Evolutionary conservation across 2,888 invertebrate species (phyloP).

Genomic region (Nysson spinosus): DNA sequence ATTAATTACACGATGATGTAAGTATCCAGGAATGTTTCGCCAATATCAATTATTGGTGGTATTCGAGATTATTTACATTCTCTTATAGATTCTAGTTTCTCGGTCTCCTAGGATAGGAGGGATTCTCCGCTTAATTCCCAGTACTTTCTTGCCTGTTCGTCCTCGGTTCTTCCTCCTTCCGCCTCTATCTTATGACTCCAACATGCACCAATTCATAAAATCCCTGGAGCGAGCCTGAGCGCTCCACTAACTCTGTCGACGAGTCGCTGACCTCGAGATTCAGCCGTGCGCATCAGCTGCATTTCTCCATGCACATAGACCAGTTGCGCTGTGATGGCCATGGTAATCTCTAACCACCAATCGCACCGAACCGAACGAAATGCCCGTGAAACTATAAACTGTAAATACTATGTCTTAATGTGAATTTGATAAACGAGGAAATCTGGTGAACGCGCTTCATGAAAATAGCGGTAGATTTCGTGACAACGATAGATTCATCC

Average conservation of each 20-base stretch:
- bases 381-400: slow-evolving; percentile 4
- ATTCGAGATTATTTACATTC: too few relatives aligned
- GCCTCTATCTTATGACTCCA: slow-evolving; percentile 28
- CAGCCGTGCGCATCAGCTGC: slow-evolving; percentile 76
- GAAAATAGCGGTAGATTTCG: not conserved
- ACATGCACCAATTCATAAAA: slow-evolving; percentile 74
- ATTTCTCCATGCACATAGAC: slow-evolving; percentile 66
- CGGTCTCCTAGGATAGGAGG: not conserved
- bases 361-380: slow-evolving; percentile 29
- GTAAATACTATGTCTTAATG: slow-evolving; percentile 8
- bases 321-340: slow-evolving; percentile 66
- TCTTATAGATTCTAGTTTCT: too few relatives aligned
- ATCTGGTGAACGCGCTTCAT: not conserved
- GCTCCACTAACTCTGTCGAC: slow-evolving; percentile 75
- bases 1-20: too few relatives aligned
- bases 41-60: too few relatives aligned
- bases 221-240: slow-evolving; percentile 70
- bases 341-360: slow-evolving; percentile 63
- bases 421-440: not conserved
- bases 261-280: slow-evolving; percentile 77
- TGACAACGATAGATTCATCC: too few relatives aligned
- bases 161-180: slow-evolving; percentile 21
- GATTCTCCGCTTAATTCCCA: slow-evolving; percentile 18
- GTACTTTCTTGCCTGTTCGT: slow-evolving; percentile 1
- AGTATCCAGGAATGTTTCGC: too few relatives aligned